Conservation (phyloP, 2,113 vertebrate species). For the Lepus timidus region DNA sequence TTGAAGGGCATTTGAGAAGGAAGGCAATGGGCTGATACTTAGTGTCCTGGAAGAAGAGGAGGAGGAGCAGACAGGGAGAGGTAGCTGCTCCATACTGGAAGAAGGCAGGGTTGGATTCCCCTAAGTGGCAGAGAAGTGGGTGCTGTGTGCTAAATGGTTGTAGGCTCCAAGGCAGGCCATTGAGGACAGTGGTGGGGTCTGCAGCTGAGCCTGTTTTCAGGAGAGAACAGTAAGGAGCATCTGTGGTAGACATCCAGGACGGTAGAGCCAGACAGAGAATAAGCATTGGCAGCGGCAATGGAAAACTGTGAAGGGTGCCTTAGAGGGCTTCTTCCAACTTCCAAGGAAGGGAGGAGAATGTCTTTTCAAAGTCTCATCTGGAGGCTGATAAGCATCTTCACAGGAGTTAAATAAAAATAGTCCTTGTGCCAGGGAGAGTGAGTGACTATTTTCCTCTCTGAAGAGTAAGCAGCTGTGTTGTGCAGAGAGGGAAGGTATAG, state of each 20-base stretch:
- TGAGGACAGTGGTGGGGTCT: not conserved
- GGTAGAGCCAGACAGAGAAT: not conserved
- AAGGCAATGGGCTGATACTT: not conserved
- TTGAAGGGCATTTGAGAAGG: not conserved
- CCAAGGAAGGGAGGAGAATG: not conserved
- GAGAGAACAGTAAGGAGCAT: not conserved
- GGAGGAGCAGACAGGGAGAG: not conserved
- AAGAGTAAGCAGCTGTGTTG: not conserved
- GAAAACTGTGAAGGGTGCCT: not conserved
- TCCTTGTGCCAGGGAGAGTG: not conserved
- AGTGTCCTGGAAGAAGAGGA: not conserved
- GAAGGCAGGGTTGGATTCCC: not conserved
- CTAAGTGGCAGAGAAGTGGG: not conserved
- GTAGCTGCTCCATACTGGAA: not conserved
- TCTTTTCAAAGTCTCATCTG: not conserved
- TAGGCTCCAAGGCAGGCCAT: no score
- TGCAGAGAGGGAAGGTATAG: not conserved
- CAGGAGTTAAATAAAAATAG: not conserved
- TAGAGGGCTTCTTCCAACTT: not conserved
- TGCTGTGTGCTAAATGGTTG: not conserved
- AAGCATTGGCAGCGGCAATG: not conserved
- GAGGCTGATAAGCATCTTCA: not conserved
- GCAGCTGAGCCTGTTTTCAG: not conserved
- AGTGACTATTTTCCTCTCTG: not conserved
- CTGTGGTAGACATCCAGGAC: not conserved